Percentiles rank a stretch among this genome's conserved stretches.
phyloP scores from a whole-genome alignment of 2,888 invertebrate genomes.

The Papilio demoleus region DNA sequence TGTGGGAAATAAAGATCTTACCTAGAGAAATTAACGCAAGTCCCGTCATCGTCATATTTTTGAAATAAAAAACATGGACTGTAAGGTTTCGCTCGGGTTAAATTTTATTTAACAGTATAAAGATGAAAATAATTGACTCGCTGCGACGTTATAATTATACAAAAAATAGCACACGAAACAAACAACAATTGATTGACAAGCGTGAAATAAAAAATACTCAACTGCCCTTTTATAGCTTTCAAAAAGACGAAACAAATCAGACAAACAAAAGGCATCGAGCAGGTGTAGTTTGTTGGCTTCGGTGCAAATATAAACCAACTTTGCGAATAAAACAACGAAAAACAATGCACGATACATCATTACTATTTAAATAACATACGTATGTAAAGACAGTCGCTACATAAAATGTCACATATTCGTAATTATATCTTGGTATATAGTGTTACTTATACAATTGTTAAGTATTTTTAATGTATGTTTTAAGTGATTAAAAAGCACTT shows the following conservation, averaged over 20 bases:
- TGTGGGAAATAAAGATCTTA: constrained; percentile 16
- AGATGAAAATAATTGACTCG: background rate
- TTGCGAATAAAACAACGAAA: background rate
- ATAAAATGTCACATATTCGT: background rate
- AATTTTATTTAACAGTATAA: too few species aligned
- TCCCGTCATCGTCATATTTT: background rate
- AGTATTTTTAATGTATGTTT: background rate
- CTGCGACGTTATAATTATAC: background rate
- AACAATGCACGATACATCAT: background rate
- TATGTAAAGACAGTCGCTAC: background rate
- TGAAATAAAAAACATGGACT: background rate
- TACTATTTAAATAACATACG: constrained; percentile 1
- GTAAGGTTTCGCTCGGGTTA: too few species aligned
- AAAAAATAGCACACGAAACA: background rate
- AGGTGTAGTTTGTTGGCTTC: constrained; percentile 19
- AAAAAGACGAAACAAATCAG: constrained; percentile 6
- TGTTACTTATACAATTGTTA: background rate
- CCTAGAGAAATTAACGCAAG: constrained; percentile 12
- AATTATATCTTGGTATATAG: background rate
- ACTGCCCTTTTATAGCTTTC: background rate
- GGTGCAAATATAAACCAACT: constrained; percentile 1
- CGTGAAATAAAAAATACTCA: constrained; percentile 1
- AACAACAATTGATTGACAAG: constrained; percentile 4
- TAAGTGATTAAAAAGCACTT: background rate
- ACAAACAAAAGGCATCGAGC: constrained; percentile 13